Percentiles rank a stretch among this genome's conserved stretches.
Conservation (phyloP, 2,113 vertebrate genomes). For the Scatophagus argus region DNA sequence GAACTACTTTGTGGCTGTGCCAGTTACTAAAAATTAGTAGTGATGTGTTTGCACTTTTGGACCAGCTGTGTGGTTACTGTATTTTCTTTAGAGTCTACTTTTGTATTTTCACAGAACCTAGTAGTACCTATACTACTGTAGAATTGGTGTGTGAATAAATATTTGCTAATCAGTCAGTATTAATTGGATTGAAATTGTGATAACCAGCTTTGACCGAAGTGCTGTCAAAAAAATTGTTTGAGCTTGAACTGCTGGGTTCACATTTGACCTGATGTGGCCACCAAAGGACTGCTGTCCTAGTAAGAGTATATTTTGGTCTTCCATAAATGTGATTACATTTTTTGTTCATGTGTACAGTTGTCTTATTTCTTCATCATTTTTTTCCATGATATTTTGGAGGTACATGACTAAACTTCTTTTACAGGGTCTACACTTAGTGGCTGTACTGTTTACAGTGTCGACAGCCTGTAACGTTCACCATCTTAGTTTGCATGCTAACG, state of each 20-base stretch:
- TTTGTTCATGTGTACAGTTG: constrained; percentile 7
- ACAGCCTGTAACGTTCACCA: not conserved
- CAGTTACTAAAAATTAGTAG: constrained; percentile 42
- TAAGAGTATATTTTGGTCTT: constrained; percentile 72
- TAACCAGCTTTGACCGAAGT: constrained; percentile 13
- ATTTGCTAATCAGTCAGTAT: constrained; percentile 10
- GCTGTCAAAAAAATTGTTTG: constrained; percentile 5
- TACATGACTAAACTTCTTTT: not conserved
- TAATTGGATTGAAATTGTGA: constrained; percentile 17
- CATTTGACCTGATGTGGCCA: constrained; percentile 31
- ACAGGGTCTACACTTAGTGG: not conserved
- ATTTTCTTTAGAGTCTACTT: constrained; percentile 62
- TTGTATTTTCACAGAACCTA: constrained; percentile 59
- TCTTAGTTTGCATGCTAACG: not conserved
- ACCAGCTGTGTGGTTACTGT: constrained; percentile 72
- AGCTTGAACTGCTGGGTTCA: constrained; percentile 4
- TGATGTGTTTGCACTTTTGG: constrained; percentile 72
- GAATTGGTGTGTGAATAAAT: not conserved
- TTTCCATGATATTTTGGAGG: not conserved
- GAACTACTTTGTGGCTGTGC: constrained; percentile 38
- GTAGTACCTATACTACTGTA: constrained; percentile 23
- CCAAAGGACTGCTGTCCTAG: constrained; percentile 38
- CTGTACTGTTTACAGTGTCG: not conserved
- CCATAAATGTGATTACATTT: constrained; percentile 51
- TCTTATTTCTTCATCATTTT: constrained; percentile 24